Percentiles rank a stretch among this genome's conserved stretches.
These are phyloP conservation scores for Elephas maximus DNA, from an alignment of 2,113 vertebrate species.

Conservation along the genomic window DNA sequence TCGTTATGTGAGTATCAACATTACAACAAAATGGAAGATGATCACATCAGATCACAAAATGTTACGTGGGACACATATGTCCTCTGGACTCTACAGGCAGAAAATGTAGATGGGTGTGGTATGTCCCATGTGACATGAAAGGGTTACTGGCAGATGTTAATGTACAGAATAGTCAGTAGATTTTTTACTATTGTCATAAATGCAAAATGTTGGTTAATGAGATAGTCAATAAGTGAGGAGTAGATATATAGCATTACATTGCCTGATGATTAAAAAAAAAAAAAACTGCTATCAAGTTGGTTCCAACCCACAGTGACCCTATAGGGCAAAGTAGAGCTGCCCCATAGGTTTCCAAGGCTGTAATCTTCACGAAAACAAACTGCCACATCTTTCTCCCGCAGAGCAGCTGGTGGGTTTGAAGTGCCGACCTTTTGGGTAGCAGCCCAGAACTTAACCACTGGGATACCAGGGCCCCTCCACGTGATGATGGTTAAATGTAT, in stretches of 20 bases:
- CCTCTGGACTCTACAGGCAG: too few relatives aligned
- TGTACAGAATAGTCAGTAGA: too few relatives aligned
- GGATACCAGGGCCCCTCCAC: not conserved
- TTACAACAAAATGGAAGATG: too few relatives aligned
- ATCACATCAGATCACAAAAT: too few relatives aligned
- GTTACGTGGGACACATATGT: too few relatives aligned
- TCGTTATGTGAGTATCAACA: too few relatives aligned
- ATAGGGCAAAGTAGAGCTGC: not conserved
- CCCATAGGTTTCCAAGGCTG: not conserved
- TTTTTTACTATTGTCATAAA: too few relatives aligned
- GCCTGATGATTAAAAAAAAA: not conserved
- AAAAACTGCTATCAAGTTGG: not conserved
- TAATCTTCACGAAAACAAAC: not conserved
- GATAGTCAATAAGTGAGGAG: too few relatives aligned
- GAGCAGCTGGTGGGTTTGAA: not conserved
- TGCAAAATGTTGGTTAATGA: too few relatives aligned
- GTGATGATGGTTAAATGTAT: not conserved
- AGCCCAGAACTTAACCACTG: not conserved
- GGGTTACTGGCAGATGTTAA: too few relatives aligned
- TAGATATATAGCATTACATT: not conserved
- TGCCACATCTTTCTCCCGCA: not conserved
- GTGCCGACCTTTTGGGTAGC: not conserved
- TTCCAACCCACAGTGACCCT: not conserved
- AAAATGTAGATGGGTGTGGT: too few relatives aligned
- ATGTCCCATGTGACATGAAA: too few relatives aligned